Evolutionary conservation across 2,113 vertebrate genomes (phyloP).

Genomic region (Haplotaxodon microlepis): DNA sequence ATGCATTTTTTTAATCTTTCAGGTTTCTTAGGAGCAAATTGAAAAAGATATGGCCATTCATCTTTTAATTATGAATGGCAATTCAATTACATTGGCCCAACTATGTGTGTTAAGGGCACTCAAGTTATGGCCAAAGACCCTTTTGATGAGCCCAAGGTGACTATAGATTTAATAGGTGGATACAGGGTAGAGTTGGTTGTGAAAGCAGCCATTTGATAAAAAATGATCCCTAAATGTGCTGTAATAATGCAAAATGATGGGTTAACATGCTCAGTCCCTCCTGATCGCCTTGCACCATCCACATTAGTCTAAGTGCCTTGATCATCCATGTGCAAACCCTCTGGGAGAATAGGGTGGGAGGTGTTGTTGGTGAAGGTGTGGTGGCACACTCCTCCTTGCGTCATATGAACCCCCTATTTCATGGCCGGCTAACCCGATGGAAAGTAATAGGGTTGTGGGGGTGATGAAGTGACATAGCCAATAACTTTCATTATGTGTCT

Average conservation of each 20-base stretch:
- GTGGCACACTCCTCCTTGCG: constrained; percentile 51
- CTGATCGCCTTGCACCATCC: constrained; percentile 25
- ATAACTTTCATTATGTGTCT: constrained; percentile 72
- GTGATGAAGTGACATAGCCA: constrained; percentile 69
- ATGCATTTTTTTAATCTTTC: not conserved
- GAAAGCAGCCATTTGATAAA: constrained; percentile 13
- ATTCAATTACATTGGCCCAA: not conserved
- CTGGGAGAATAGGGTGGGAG: constrained; percentile 20
- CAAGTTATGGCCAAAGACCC: not conserved
- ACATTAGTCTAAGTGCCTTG: constrained; percentile 66
- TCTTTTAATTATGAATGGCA: not conserved
- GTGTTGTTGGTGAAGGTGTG: constrained; percentile 32
- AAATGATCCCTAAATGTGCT: constrained; percentile 20
- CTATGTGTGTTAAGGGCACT: not conserved
- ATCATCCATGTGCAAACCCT: constrained; percentile 64
- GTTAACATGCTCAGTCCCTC: constrained; percentile 14
- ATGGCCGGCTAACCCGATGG: constrained; percentile 65
- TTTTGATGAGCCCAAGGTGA: not conserved
- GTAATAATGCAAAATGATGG: constrained; percentile 38
- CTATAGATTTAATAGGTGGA: not conserved
- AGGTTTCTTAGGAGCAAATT: not conserved
- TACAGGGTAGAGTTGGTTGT: not conserved
- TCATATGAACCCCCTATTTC: constrained; percentile 71
- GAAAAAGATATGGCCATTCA: not conserved
- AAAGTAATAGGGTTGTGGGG: constrained; percentile 61